Conservation (phyloP, 2,888 invertebrate genomes). For the Cyclophora albipunctata region DNA sequence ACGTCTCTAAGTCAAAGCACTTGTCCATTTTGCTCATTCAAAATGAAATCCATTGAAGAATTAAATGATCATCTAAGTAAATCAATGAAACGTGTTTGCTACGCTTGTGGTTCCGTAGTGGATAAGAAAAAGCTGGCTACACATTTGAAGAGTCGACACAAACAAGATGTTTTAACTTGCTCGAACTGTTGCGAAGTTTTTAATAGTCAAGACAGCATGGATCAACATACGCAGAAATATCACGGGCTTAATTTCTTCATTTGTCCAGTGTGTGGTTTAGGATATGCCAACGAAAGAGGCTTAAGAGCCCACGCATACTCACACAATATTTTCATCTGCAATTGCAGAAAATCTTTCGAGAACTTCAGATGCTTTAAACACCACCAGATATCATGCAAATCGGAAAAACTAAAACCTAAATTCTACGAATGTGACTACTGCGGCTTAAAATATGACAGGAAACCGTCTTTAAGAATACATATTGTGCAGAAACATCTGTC, state of each 20-base stretch:
- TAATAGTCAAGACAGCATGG: slow-evolving; percentile 15
- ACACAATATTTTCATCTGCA: slow-evolving; percentile 48
- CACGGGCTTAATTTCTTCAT: slow-evolving; percentile 26
- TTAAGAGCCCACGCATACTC: slow-evolving; percentile 44
- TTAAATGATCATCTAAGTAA: slow-evolving; percentile 44
- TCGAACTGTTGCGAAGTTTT: slow-evolving; percentile 39
- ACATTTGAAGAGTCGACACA: slow-evolving; percentile 38
- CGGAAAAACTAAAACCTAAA: slow-evolving; percentile 1
- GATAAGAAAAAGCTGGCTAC: slow-evolving; percentile 31
- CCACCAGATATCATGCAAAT: slow-evolving; percentile 38
- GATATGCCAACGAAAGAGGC: slow-evolving; percentile 40
- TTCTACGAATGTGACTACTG: slow-evolving; percentile 44
- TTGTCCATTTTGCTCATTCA: slow-evolving; percentile 1
- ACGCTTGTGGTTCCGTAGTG: slow-evolving; percentile 33
- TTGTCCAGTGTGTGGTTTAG: slow-evolving; percentile 43
- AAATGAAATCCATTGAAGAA: slow-evolving; percentile 11
- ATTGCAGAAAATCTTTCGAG: slow-evolving; percentile 44
- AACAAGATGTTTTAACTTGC: slow-evolving; percentile 27
- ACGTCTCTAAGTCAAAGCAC: too few species aligned
- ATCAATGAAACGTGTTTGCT: slow-evolving; percentile 38
- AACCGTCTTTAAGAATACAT: slow-evolving; percentile 52
- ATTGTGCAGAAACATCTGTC: slow-evolving; percentile 58
- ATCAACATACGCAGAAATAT: slow-evolving; percentile 23
- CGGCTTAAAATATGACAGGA: slow-evolving; percentile 44
- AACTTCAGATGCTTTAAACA: slow-evolving; percentile 48